Conservation (phyloP, 2,888 invertebrate genomes). For the Ichneumoninae sp. region DNA sequence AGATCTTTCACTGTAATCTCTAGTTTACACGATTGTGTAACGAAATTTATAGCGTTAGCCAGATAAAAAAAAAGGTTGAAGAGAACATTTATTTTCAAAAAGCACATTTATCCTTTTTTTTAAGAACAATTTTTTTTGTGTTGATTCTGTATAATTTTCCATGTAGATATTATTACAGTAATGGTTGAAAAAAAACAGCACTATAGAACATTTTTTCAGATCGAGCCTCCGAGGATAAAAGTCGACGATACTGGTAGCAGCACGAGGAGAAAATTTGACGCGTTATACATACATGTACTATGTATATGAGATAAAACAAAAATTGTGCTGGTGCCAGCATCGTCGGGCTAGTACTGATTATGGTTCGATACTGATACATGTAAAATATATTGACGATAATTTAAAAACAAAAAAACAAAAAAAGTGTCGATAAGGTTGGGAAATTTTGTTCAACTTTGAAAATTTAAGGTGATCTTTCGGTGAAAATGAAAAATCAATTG, state of each 20-base stretch:
- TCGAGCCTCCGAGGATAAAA: slow-evolving; percentile 46
- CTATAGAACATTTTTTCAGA: slow-evolving; percentile 63
- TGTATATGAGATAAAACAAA: neutral
- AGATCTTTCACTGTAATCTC: slow-evolving; percentile 21
- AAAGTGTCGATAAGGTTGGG: slow-evolving; percentile 8
- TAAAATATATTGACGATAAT: slow-evolving; percentile 4
- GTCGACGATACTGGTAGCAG: slow-evolving; percentile 10
- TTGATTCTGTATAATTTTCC: slow-evolving; percentile 14
- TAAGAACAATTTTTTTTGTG: neutral
- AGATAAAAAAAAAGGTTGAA: neutral
- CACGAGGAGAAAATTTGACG: neutral
- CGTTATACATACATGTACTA: neutral
- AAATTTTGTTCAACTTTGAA: slow-evolving; percentile 1
- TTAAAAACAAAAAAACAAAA: neutral
- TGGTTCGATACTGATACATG: slow-evolving; percentile 33
- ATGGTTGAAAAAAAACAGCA: slow-evolving; percentile 50
- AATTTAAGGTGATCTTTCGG: neutral
- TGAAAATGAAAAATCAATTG: slow-evolving; percentile 13
- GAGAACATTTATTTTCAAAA: neutral
- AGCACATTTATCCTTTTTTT: slow-evolving; percentile 25
- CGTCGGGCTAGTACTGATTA: slow-evolving; percentile 9
- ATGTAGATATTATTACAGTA: slow-evolving; percentile 42
- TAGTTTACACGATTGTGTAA: slow-evolving; percentile 10
- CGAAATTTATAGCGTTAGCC: slow-evolving; percentile 9
- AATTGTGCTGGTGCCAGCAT: slow-evolving; percentile 51